Evolutionary conservation across 1,140 invertebrate genomes (phyloP), one percentile per base, ranked within the genome.

Genomic region (Plutomurus gul): DNA sequence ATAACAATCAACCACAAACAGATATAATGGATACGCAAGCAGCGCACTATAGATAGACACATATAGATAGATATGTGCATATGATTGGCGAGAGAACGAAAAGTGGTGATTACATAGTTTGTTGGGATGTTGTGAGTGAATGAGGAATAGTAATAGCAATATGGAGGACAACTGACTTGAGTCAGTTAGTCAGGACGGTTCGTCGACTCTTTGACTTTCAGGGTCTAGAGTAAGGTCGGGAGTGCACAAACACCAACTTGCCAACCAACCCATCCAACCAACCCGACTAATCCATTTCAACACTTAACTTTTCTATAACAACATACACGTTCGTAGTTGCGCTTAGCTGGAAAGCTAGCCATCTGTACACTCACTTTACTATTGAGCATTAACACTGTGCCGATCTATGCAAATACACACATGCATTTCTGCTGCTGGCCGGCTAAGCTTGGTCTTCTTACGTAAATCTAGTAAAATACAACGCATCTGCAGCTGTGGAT

Each of bases 131-230:
- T 65, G 30, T 65, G n/a, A n/a, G 56, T 27, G 51, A 65, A 65
- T 36, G 56, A 65, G 27, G 36, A 30, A 65, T 7, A 13, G 27
- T n/a, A 65, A 65, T 65, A 11, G 56, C 56, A 65, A 65, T 65
- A 65, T 33, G 56, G 56, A 65, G 27, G 27, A 33, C 25, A 65
- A 65, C 25, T 65, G 16, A 20, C n/a, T 49, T 6, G 46, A 36
- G 56, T 65, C 13, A 65, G 56, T 65, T 33, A 65, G 56, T 33
- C 56, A 65, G 56, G 56, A 65, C 56, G 81, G 85, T 85, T 85
- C 85, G 84, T 84, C 82, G 84, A 85, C 85, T 85, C 82, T 84
- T 84, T 85, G 85, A 85, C 85, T 85, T 85, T 85, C 82, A 84
- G 77, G 70, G 77, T 76, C 51, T 74, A 75, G 81, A 80, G 81